These are phyloP conservation scores for Lymantria monacha DNA, from an alignment of 2,888 invertebrate species.

Conservation along the genomic window DNA sequence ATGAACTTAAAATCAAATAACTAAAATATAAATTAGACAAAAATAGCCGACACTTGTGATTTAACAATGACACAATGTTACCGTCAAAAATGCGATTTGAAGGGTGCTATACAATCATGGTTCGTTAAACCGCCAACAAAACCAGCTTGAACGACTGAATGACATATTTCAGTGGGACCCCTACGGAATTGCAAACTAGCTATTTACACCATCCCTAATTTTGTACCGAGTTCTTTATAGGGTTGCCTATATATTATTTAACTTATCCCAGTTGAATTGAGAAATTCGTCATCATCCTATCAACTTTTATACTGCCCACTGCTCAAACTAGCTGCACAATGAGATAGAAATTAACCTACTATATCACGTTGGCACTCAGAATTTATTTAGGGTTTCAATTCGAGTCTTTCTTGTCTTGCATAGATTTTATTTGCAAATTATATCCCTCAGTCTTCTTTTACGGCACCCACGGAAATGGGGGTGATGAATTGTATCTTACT, in stretches of 20 bases:
- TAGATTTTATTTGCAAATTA: too few species aligned
- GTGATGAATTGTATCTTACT: too few species aligned
- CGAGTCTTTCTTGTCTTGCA: too few species aligned
- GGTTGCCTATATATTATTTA: constrained; percentile 17
- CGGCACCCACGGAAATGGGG: too few species aligned
- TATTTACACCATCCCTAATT: constrained; percentile 45
- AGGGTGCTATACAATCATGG: constrained; percentile 71
- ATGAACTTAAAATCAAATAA: neutral
- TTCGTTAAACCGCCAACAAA: constrained; percentile 71
- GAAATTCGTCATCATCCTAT: too few species aligned
- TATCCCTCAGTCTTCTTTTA: too few species aligned
- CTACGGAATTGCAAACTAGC: constrained; percentile 43
- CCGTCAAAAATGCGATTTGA: constrained; percentile 63
- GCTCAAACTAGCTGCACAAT: too few species aligned
- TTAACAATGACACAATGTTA: constrained; percentile 50
- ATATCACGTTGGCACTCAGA: too few species aligned
- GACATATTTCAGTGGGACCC: constrained; percentile 56
- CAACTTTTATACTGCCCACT: too few species aligned
- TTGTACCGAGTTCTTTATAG: constrained; percentile 17
- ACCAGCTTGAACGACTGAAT: constrained; percentile 41
- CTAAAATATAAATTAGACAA: constrained; percentile 2
- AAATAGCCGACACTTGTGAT: constrained; percentile 40
- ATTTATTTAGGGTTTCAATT: too few species aligned
- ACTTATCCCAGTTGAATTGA: too few species aligned
- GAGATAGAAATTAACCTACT: too few species aligned